Percentiles rank a stretch among this genome's conserved stretches.
These are phyloP conservation scores for Lepilemur ruficaudatus DNA, from an alignment of 2,797 vertebrate genomes.

Conservation along the genomic window DNA sequence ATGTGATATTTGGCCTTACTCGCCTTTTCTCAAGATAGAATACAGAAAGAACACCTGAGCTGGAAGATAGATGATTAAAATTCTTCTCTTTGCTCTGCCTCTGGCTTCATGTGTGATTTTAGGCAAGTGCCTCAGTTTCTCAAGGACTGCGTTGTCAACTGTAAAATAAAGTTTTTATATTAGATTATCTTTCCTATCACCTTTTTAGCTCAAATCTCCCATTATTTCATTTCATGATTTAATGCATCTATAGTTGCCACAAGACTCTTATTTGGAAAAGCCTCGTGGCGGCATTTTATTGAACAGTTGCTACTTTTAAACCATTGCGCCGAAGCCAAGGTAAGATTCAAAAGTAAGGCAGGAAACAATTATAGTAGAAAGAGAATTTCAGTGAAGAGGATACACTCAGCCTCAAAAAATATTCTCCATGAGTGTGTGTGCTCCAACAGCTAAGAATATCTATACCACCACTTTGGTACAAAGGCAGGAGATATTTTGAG, in stretches of 20 bases:
- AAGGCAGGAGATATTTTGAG: constrained; percentile 5
- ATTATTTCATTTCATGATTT: not conserved
- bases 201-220: not conserved
- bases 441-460: not conserved
- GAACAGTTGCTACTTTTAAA: constrained; percentile 25
- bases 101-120: not conserved
- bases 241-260: not conserved
- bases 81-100: not conserved
- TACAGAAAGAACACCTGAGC: not conserved
- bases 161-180: not conserved
- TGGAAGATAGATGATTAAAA: not conserved
- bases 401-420: not conserved
- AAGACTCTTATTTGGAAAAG: constrained; percentile 28
- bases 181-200: not conserved
- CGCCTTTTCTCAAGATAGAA: not conserved
- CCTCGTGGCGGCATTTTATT: not conserved
- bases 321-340: not conserved
- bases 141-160: not conserved
- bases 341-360: not conserved
- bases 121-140: not conserved
- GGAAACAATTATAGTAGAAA: constrained; percentile 25
- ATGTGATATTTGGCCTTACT: not conserved
- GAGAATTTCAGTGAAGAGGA: not conserved
- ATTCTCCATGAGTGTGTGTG: not conserved
- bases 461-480: not conserved